These are phyloP conservation scores for Macaria notata DNA, from an alignment of 2,888 invertebrate species.

Conservation along the genomic window DNA sequence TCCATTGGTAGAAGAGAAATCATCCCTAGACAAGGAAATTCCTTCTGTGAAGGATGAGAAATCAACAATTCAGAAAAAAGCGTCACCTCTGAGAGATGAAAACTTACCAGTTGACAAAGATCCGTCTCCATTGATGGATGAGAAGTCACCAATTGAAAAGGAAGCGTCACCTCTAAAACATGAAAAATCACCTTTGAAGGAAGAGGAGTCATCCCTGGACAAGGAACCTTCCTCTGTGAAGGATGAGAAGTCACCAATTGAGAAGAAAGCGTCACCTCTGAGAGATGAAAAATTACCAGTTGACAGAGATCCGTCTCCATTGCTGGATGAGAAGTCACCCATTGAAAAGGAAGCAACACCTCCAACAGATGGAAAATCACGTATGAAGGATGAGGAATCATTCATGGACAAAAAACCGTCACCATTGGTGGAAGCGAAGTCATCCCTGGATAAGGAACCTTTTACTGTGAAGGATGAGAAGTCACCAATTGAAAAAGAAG, in stretches of 20 bases:
- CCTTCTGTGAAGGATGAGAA: not conserved
- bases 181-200: not conserved
- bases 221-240: not conserved
- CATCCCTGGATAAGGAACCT: conserved; percentile 1
- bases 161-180: not conserved
- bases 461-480: not conserved
- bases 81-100: not conserved
- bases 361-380: not conserved
- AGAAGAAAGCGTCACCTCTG: not conserved
- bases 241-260: not conserved
- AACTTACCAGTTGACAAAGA: not conserved
- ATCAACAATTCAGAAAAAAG: not conserved
- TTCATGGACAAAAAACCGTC: not conserved
- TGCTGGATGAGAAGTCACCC: not conserved
- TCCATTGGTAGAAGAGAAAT: not conserved
- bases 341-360: not conserved
- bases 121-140: not conserved
- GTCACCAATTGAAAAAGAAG: no score
- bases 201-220: not conserved
- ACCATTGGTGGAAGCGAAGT: not conserved
- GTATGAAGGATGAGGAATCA: not conserved
- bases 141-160: not conserved
- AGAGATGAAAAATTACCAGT: not conserved
- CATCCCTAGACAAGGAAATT: not conserved
- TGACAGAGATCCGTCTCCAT: not conserved